phyloP scores from a whole-genome alignment of 2,888 invertebrate species.

The Bellardia bayeri region DNA sequence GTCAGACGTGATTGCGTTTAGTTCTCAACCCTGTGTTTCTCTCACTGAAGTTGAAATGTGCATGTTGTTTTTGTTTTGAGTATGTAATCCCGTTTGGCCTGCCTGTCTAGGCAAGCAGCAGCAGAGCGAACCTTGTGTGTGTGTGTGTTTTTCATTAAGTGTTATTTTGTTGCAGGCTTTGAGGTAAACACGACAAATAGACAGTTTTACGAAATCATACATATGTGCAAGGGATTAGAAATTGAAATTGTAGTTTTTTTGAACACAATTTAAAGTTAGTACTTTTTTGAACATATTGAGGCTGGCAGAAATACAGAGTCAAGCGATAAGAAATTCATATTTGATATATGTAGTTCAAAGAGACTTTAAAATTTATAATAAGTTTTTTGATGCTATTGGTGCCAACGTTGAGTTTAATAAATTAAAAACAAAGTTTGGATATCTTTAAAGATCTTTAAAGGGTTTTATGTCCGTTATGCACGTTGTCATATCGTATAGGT shows the following conservation, averaged over 20 bases:
- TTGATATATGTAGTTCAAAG: too few species aligned
- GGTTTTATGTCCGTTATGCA: too few species aligned
- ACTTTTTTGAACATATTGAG: too few species aligned
- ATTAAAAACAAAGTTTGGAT: too few species aligned
- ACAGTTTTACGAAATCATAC: background rate
- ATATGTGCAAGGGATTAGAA: background rate
- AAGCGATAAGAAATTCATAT: too few species aligned
- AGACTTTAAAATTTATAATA: too few species aligned
- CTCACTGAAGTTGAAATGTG: constrained; percentile 10
- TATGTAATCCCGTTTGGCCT: constrained; percentile 30
- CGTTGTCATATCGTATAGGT: too few species aligned
- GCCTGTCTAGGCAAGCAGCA: constrained; percentile 32
- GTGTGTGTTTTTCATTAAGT: constrained; percentile 30
- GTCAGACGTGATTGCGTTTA: constrained; percentile 70
- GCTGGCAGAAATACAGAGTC: too few species aligned
- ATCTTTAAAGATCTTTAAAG: too few species aligned
- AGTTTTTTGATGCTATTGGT: too few species aligned
- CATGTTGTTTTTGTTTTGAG: background rate
- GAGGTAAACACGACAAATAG: background rate
- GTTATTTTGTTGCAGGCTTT: constrained; percentile 24
- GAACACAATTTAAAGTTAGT: background rate
- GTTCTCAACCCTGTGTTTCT: constrained; percentile 55
- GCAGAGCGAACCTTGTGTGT: constrained; percentile 4
- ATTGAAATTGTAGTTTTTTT: background rate
- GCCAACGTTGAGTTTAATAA: too few species aligned